Evolutionary conservation across 2,797 vertebrate genomes (phyloP).

Genomic region (Falco cherrug): DNA sequence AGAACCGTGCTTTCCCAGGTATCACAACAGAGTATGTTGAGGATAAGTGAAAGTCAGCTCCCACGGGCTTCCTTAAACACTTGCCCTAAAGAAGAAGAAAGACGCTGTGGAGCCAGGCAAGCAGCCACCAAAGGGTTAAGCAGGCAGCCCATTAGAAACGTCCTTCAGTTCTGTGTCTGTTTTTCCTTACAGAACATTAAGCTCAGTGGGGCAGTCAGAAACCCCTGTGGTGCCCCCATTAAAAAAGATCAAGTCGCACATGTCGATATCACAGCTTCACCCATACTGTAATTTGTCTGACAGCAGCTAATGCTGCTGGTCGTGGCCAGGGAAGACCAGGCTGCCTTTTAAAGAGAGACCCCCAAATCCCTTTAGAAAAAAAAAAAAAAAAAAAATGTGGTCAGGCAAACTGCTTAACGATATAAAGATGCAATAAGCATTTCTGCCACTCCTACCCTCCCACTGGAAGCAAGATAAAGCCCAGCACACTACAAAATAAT

Average conservation of each 20-base stretch:
- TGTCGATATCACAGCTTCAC: slow-evolving; percentile 79
- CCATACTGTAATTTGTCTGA: slow-evolving; percentile 80
- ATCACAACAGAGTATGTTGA: rapidly evolving
- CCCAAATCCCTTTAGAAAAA: slow-evolving; percentile 34
- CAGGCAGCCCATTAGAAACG: slow-evolving; percentile 81
- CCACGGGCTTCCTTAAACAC: neutral
- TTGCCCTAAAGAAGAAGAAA: neutral
- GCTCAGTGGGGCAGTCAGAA: slow-evolving; percentile 86
- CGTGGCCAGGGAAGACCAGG: slow-evolving; percentile 39
- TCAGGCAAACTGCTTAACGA: slow-evolving; percentile 66
- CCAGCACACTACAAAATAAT: slow-evolving; percentile 72
- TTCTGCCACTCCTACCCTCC: slow-evolving; percentile 53
- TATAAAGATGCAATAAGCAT: slow-evolving; percentile 57
- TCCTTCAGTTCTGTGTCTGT: slow-evolving; percentile 81
- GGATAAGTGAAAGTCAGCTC: slow-evolving; percentile 7
- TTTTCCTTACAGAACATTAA: slow-evolving; percentile 82
- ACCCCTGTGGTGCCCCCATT: slow-evolving; percentile 80
- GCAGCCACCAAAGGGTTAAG: slow-evolving; percentile 82
- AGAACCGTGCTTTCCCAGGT: neutral
- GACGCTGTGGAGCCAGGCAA: neutral
- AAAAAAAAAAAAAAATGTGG: neutral
- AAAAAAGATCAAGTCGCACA: slow-evolving; percentile 82
- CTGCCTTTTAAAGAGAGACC: slow-evolving; percentile 54
- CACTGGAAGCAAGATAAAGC: slow-evolving; percentile 72
- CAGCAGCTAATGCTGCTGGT: slow-evolving; percentile 74